Evolutionary conservation across 1,140 invertebrate species (phyloP), one percentile per base, ranked within the genome.

Genomic region (Homarus americanus): DNA sequence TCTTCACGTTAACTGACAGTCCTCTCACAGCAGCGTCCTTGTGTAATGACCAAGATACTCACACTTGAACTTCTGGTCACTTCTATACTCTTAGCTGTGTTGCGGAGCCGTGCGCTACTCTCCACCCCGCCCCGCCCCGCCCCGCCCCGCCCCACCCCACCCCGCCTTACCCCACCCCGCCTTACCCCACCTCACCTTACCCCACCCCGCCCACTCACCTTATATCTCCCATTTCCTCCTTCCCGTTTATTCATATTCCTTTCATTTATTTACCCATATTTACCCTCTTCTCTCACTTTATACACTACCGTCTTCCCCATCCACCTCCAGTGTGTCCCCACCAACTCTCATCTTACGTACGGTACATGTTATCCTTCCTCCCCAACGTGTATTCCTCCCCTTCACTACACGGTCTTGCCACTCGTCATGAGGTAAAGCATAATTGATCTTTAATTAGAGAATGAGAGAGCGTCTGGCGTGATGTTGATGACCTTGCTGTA

Each of bases 371-470:
- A n/a, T n/a, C n/a, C n/a, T n/a, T n/a, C n/a, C n/a, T n/a, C 44
- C 15, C 4, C 53, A 2, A 20, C 10, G 15, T 3, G 17, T 20
- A 20, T 58, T 20, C 17, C 2, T 32, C 9, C 28, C n/a, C 63
- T 4, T 69, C 63, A 32, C 4, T 32, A 69, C 63, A 69, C 12
- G 12, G 32, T 69, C 9, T 28, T 1, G 28, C 28, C 63, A 69
- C n/a, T 32, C n/a, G 12, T 69, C 63, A 69, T 69, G n/a, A 69
- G 63, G 32, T 69, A 69, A 66, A 28, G 63, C 63, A 28, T 20
- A 63, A 69, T 69, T 28, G 63, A 69, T 69, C 63, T 69, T 32
- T 69, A 69, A 69, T 69, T 69, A 69, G 63, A 69, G 5, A 69
- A 32, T 69, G n/a, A 69, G 63, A 32, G 63, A 69, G n/a, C 2